Conservation (phyloP, 2,113 vertebrate genomes). For the Strix uralensis region DNA sequence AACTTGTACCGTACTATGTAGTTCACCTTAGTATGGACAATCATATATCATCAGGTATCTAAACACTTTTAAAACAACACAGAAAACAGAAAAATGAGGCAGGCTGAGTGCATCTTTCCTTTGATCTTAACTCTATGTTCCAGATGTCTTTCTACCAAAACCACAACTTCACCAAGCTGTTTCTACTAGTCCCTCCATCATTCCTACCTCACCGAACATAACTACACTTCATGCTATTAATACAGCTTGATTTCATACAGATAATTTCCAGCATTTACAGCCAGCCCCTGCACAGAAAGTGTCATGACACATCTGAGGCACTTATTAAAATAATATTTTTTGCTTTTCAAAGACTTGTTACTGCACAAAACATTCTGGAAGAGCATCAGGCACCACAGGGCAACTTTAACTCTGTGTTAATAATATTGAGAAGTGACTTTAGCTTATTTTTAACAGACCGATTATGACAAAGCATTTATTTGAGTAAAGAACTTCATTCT, state of each 20-base stretch:
- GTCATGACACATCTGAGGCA: not conserved
- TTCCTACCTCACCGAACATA: not conserved
- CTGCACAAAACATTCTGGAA: not conserved
- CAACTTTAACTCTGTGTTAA: not conserved
- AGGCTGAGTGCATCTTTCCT: not conserved
- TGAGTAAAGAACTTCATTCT: not conserved
- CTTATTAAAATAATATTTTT: not conserved
- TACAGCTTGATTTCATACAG: not conserved
- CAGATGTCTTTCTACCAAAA: not conserved
- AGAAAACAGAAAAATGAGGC: not conserved
- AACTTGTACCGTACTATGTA: not conserved
- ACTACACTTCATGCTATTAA: not conserved
- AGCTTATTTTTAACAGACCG: not conserved
- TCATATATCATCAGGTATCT: not conserved
- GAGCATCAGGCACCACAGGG: not conserved
- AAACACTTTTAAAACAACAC: not conserved
- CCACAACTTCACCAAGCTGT: not conserved
- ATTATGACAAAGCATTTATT: not conserved
- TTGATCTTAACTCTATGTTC: not conserved
- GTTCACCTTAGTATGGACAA: not conserved
- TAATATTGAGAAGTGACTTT: not conserved
- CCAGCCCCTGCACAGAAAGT: not conserved
- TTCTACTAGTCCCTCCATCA: not conserved
- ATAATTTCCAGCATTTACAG: not conserved
- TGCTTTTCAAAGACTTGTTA: not conserved